Conservation (phyloP, 2,797 vertebrate species). For the Ctenochaetus hawaiiensis region DNA sequence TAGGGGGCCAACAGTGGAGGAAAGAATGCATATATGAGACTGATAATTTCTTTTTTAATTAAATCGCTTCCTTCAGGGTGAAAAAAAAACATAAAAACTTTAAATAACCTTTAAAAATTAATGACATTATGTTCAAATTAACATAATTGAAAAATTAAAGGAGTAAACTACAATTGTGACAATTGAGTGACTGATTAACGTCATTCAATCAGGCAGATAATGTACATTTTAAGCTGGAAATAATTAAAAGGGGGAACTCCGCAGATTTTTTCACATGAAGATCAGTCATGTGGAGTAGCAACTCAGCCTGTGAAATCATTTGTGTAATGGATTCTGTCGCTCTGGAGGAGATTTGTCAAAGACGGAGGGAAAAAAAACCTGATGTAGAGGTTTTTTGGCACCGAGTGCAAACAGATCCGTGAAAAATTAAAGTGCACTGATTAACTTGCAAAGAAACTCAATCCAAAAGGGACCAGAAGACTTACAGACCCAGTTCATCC, state of each 20-base stretch:
- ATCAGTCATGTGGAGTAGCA: neutral
- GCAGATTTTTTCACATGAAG: neutral
- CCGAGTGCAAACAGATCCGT: neutral
- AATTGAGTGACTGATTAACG: neutral
- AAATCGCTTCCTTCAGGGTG: neutral
- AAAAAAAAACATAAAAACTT: neutral
- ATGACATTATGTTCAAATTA: neutral
- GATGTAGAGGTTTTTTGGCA: neutral
- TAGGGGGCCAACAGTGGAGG: conserved; percentile 30
- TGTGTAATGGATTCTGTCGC: neutral
- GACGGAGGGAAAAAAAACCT: neutral
- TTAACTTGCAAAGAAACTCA: neutral
- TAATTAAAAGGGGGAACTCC: neutral
- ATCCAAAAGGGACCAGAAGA: neutral
- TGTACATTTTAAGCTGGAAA: neutral
- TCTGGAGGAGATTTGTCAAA: neutral
- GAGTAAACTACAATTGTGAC: neutral
- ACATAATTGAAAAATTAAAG: neutral
- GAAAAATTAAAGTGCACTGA: neutral
- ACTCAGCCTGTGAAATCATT: neutral
- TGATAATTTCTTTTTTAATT: neutral
- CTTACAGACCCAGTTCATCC: neutral
- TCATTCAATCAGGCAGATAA: neutral
- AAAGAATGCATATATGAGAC: neutral
- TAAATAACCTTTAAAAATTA: neutral